Percentiles rank a stretch among this genome's conserved stretches.
phyloP scores from a whole-genome alignment of 2,113 vertebrate genomes.

The Oenanthe oenanthe region DNA sequence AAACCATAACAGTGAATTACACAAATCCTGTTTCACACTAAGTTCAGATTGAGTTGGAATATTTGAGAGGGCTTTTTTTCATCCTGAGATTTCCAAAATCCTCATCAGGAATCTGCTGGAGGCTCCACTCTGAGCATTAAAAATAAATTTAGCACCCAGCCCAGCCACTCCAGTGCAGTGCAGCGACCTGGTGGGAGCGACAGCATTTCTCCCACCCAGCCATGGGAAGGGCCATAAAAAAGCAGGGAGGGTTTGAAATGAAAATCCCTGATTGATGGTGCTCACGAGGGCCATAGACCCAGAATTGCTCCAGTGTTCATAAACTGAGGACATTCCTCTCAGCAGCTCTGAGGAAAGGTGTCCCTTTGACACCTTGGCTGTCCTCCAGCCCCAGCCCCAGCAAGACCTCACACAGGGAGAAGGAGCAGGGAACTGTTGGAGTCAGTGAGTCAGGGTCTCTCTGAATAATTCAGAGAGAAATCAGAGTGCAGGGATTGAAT shows the following conservation, averaged over 20 bases:
- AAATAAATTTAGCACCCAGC: neutral
- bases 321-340: conserved; percentile 38
- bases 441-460: no score
- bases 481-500: no score
- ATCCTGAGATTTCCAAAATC: neutral
- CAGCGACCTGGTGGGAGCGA: neutral
- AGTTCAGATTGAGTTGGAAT: neutral
- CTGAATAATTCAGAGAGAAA: no score
- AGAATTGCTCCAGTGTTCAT: conserved; percentile 7
- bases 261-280: neutral
- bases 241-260: neutral
- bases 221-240: conserved; percentile 38
- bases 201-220: neutral
- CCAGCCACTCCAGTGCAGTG: neutral
- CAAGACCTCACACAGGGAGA: conserved; percentile 34
- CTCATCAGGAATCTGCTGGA: neutral
- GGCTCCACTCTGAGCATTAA: neutral
- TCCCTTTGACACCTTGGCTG: conserved; percentile 47
- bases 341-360: conserved; percentile 34
- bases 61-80: neutral
- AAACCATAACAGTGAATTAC: neutral
- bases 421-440: neutral
- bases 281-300: neutral
- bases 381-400: conserved; percentile 47
- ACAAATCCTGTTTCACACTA: neutral